Conservation (phyloP, 2,797 vertebrate genomes). For the Bradypodion pumilum region DNA sequence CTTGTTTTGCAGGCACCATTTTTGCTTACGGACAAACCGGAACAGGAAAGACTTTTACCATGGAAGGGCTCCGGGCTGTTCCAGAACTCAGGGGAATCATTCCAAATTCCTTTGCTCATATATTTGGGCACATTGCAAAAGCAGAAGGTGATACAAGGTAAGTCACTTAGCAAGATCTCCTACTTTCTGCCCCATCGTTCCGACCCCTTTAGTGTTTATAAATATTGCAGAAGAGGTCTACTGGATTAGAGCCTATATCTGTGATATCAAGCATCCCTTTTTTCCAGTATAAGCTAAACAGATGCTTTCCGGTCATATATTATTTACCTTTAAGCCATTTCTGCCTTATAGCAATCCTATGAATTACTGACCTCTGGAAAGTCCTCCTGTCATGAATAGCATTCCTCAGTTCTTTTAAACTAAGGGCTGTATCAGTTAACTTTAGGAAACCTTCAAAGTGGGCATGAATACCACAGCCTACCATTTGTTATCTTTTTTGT, state of each 20-base stretch:
- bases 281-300: not conserved
- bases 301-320: not conserved
- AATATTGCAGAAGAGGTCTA: not conserved
- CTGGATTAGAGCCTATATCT: not conserved
- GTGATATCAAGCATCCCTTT: not conserved
- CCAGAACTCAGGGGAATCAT: conserved; percentile 98
- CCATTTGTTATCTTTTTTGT: not conserved
- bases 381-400: no score
- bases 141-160: conserved; percentile 97
- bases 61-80: conserved; percentile 96
- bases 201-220: not conserved
- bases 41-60: conserved; percentile 98
- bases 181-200: not conserved
- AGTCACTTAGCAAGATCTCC: conserved; percentile 31
- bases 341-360: no score
- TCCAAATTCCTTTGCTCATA: conserved; percentile 98
- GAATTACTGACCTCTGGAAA: no score
- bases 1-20: conserved; percentile 87
- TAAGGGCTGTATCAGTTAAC: no score
- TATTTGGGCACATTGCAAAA: conserved; percentile 99
- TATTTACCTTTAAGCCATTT: not conserved
- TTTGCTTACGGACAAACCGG: conserved; percentile 99
- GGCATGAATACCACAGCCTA: not conserved
- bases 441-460: not conserved
- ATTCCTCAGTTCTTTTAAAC: no score